Base-by-base conservation (phyloP, 2,113 vertebrate genomes). In the Rhinoptilus africanus region DNA sequence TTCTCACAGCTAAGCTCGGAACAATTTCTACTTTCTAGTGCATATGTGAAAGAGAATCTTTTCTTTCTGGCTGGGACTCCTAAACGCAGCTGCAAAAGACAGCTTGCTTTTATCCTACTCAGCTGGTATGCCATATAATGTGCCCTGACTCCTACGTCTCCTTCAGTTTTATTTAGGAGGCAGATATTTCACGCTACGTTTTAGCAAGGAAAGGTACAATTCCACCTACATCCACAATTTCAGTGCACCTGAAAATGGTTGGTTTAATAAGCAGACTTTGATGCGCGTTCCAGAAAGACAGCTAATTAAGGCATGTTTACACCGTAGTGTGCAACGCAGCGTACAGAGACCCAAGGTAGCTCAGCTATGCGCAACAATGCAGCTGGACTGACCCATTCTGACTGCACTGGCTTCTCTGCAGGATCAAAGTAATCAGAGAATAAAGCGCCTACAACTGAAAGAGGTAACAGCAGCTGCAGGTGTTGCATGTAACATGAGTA, bases 21-120 rank as follows among this genome's bases (percentile, higher is more conserved):
- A 97, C 96, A 97, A 97, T 96, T 97, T 97, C 81, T 92, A 96
- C 95, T 96, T 97, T 97, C 93, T 96, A 64, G 35, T 82, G 80
- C 91, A 28, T 90, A 89, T 94, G 87, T 96, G 96, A 97, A 97
- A 97, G 93, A 92, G 88, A 92, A 95, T 88, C 81, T 92, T 93
- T 97, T 94, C 41, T 88, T 91, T 88, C 80, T 95, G 91, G 68
- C 89, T 92, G 35, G 53, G 69, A 88, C 56, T 96, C 91, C 73
- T 50, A 78, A 93, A 91, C 0, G 34, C 97, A 97, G 96, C 95
- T 97, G 96, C 92, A 91, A 81, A 64, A 88, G 90, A 96, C 94
- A 97, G 94, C 92, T 91, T 96, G 93, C 85, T 95, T 97, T 97
- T 96, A 95, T 97, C 92, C 74, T 69, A 2, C 89, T 92, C 91